These are phyloP conservation scores for Tachysurus fulvidraco DNA, from an alignment of 2,113 vertebrate species.

Conservation along the genomic window DNA sequence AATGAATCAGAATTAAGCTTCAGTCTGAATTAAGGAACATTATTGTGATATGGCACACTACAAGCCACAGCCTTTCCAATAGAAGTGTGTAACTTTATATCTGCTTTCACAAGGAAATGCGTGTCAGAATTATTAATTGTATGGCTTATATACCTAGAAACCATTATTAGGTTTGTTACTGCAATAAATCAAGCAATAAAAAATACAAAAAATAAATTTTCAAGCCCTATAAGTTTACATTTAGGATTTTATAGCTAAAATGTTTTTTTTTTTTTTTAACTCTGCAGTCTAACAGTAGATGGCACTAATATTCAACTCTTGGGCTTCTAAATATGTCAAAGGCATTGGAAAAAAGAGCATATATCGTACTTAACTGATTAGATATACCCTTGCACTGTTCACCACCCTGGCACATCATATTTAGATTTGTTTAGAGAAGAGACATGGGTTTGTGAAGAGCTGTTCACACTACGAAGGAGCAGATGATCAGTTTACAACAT, in stretches of 20 bases:
- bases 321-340: constrained; percentile 26
- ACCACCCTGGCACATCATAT: not conserved
- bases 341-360: not conserved
- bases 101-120: not conserved
- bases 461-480: constrained; percentile 1
- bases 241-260: not conserved
- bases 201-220: not conserved
- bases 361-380: not conserved
- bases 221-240: not conserved
- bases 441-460: not conserved
- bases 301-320: constrained; percentile 57
- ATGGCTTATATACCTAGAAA: not conserved
- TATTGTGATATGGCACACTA: not conserved
- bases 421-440: not conserved
- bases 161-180: not conserved
- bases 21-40: not conserved
- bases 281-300: constrained; percentile 63
- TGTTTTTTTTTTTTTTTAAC: too few relatives aligned
- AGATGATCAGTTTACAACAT: not conserved
- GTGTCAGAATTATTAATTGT: not conserved
- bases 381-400: not conserved
- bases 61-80: not conserved
- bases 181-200: not conserved
- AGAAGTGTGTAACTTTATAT: not conserved
- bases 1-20: not conserved